Percentiles rank a stretch among this genome's conserved stretches.
These are phyloP conservation scores for Rhynchopsitta pachyrhyncha DNA, from an alignment of 2,113 vertebrate species.

Conservation along the genomic window DNA sequence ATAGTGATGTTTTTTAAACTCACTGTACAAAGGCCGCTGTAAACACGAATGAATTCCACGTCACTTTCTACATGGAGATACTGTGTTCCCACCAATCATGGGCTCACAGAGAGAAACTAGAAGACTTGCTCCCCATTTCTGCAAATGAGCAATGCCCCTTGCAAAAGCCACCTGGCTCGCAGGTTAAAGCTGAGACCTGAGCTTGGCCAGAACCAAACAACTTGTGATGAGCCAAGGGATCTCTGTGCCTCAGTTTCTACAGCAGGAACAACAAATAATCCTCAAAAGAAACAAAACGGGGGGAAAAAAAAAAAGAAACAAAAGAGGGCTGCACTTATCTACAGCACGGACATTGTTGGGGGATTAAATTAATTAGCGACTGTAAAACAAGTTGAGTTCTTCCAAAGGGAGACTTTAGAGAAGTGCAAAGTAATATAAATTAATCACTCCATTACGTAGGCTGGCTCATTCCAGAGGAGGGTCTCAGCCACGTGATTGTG, in stretches of 20 bases:
- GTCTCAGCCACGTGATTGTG: not conserved
- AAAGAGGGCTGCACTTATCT: not conserved
- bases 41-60: not conserved
- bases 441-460: slow-evolving; percentile 30
- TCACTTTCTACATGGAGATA: not conserved
- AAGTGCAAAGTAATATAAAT: slow-evolving; percentile 50
- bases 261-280: not conserved
- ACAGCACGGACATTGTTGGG: not conserved
- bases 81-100: not conserved
- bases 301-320: fast-evolving
- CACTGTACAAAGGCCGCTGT: not conserved
- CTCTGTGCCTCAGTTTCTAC: not conserved
- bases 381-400: slow-evolving; percentile 31
- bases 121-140: not conserved
- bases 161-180: not conserved
- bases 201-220: not conserved
- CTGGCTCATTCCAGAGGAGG: slow-evolving; percentile 19
- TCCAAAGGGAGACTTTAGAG: slow-evolving; percentile 47
- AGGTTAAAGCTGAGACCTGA: not conserved
- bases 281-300: not conserved
- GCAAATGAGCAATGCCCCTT: not conserved
- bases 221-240: not conserved
- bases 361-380: slow-evolving; percentile 3
- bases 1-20: not conserved
- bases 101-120: not conserved